Evolutionary conservation across 1,140 invertebrate genomes (phyloP).

Genomic region (Forficula auricularia): DNA sequence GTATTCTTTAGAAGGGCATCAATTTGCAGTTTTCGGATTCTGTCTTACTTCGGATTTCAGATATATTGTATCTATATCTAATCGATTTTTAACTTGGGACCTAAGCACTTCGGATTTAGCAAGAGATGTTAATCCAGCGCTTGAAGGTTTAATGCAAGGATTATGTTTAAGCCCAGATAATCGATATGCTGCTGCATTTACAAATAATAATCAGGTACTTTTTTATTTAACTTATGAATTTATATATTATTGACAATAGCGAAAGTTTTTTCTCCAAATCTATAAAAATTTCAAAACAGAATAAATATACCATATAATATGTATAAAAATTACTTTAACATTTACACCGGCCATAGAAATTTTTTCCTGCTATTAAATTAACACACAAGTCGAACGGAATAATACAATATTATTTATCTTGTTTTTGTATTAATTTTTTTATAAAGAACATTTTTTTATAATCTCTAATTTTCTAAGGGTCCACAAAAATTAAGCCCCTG

Average conservation of each 20-base stretch:
- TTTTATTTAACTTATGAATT: background rate
- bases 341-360: no score
- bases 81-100: constrained; percentile 95
- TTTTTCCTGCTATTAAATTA: no score
- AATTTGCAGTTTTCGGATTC: constrained; percentile 93
- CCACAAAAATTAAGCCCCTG: no score
- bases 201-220: constrained; percentile 80
- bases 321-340: no score
- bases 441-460: no score
- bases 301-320: no score
- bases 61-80: constrained; percentile 91
- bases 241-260: no score
- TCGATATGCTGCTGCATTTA: constrained; percentile 87
- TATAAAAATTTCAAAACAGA: no score
- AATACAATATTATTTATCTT: no score
- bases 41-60: constrained; percentile 78
- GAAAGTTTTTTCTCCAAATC: background rate
- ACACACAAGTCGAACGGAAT: no score
- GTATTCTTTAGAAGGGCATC: constrained; percentile 93
- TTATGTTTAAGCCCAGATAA: constrained; percentile 88
- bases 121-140: constrained; percentile 75
- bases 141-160: constrained; percentile 90
- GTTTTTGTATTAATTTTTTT: no score
- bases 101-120: constrained; percentile 83
- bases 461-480: no score